Evolutionary conservation across 92 coral and sea anemone genomes (phyloP).

Genomic region (Zoanthus gigantus): DNA sequence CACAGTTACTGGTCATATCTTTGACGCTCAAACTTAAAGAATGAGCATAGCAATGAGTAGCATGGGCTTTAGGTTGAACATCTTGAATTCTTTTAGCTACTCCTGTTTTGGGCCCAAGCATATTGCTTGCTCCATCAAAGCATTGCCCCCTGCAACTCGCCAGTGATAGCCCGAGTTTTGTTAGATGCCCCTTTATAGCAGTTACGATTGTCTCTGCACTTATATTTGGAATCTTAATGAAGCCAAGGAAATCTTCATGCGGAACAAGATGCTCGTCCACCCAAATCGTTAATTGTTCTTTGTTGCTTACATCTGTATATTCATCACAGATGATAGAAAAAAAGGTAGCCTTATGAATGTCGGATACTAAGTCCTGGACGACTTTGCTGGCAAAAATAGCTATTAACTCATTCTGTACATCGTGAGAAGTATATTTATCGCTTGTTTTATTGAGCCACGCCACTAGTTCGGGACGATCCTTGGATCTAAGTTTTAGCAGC

Average conservation of each 20-base stretch:
- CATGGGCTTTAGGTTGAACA: constrained; percentile 78
- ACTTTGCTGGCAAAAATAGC: constrained; percentile 36
- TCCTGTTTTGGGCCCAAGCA: constrained; percentile 75
- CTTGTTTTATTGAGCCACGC: constrained; percentile 59
- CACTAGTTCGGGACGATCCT: constrained; percentile 47
- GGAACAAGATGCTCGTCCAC: constrained; percentile 1
- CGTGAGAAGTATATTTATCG: constrained; percentile 46
- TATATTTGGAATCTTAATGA: constrained; percentile 58
- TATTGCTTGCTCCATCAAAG: constrained; percentile 78
- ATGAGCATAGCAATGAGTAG: constrained; percentile 81
- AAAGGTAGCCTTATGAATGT: constrained; percentile 49
- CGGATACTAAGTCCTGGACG: constrained; percentile 49
- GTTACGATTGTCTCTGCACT: constrained; percentile 64
- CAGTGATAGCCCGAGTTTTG: constrained; percentile 62
- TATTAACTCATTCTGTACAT: constrained; percentile 43
- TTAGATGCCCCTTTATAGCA: constrained; percentile 59
- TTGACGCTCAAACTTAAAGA: constrained; percentile 73
- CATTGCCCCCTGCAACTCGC: constrained; percentile 72
- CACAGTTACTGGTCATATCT: constrained; percentile 58
- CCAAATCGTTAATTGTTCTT: constrained; percentile 14
- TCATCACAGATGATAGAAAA: background rate
- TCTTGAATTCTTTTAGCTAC: constrained; percentile 71
- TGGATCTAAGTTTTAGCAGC: constrained; percentile 45
- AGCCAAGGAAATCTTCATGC: constrained; percentile 12
- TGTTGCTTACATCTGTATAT: background rate